Base-by-base conservation (phyloP, 2,888 invertebrate genomes). In the Octodonta nipae region DNA sequence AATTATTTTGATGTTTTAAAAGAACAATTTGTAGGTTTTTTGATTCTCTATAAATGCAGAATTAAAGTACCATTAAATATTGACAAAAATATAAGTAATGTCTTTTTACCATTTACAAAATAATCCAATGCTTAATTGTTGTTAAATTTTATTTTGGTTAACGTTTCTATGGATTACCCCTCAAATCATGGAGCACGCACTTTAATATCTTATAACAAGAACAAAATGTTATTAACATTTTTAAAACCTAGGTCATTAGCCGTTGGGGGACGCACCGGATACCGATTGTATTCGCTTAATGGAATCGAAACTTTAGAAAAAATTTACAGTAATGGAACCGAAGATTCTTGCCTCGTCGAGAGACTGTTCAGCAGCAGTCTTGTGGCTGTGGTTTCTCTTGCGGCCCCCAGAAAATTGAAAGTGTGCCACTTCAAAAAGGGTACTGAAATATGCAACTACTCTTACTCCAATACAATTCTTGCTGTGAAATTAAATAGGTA, bases 401-500 rank as follows among this genome's bases (percentile, higher is more conserved):
- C 84, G 46, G 83, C 91, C 37, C 93, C 95, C 44, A 72, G 96
- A 58, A 78, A 77, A 65, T 72, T 92, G 56, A 84, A 87, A 70
- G 89, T 96, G 40, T 93, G 91, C 64, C 96, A 96, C 67, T 95
- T 92, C 66, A 91, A 89, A 62, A 92, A 89, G 62, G 89, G 92
- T 46, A 89, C 89, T 35, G 95, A 95, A 70, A 96, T 96, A 58
- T 95, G 93, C 66, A 91, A 92, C 66, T 93, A 93, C 67, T 84
- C 82, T 42, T 79, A 78, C 60, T 85, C 91, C 43, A 93, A 95
- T 64, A 89, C 92, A 37, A 93, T 96, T 57, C 70, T 95, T 53
- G 86, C 87, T 39, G 92, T 96, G 38, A 88, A 89, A 66, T 73
- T 96, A 41, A 96, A 96, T 66, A 77, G 96, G 64, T 83, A 82